Evolutionary conservation across 1,140 invertebrate genomes (phyloP), one percentile per base, ranked within the genome.

Genomic region (Nixonia krombeini): DNA sequence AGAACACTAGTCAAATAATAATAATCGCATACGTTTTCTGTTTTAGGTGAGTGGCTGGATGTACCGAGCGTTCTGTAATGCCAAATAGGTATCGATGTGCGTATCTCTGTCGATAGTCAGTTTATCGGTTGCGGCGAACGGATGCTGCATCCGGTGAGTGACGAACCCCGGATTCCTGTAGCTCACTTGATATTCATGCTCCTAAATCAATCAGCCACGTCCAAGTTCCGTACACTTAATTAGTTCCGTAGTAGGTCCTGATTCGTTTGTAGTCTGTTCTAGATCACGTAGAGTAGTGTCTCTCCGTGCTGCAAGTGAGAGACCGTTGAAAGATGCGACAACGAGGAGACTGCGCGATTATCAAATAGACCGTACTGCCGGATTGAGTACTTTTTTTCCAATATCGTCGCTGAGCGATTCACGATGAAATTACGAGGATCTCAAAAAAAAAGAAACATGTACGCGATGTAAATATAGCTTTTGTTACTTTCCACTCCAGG

Each of bases 11-110:
- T n/a, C n/a, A n/a, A n/a, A n/a, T n/a, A n/a, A n/a, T n/a, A 38
- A 40, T 7, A 53, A 50, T 40, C 4, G 12, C 29, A 65, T 63
- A 42, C 56, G 29, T 72, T 78, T 70, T 80, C 55, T 83, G 81
- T 82, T 81, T 56, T 75, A 85, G 84, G 84, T 85, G 83, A 85
- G 84, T 85, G 76, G 82, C 80, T 80, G 78, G 75, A 78, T 79
- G 81, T 82, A 82, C 73, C 82, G 79, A 77, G 78, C 75, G 79
- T 83, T 82, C 75, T 82, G 78, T 84, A 85, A 85, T 85, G 83
- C 84, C 84, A 85, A 85, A 85, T 85, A 85, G 81, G 79, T 82
- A 79, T 84, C 81, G 81, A 84, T 84, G 82, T 83, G 80, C 77
- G 76, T 78, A 81, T 79, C 51, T 68, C 78, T 81, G 80, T 83